Evolutionary conservation across 2,888 invertebrate species (phyloP).

Genomic region (Subacronicta megacephala): DNA sequence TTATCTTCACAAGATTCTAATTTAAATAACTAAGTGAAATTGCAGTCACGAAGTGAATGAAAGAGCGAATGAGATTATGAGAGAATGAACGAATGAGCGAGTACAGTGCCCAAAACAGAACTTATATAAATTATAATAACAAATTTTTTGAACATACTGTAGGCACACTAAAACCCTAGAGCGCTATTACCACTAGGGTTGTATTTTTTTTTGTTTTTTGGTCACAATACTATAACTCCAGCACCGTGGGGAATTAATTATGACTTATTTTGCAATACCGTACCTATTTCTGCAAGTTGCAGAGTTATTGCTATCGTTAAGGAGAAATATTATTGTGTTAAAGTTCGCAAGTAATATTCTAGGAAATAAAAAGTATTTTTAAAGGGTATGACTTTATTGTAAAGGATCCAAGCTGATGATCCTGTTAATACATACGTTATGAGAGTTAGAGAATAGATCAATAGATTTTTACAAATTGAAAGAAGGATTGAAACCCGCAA

Average conservation of each 20-base stretch:
- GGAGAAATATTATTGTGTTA: conserved; percentile 31
- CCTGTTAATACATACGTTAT: no score
- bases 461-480: no score
- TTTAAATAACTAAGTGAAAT: no score
- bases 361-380: conserved; percentile 16
- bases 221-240: conserved; percentile 47
- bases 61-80: no score
- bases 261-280: conserved; percentile 57
- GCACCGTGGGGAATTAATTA: conserved; percentile 58
- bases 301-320: conserved; percentile 48
- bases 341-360: conserved; percentile 30
- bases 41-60: no score
- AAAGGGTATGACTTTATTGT: conserved; percentile 6
- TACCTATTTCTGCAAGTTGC: conserved; percentile 42
- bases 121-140: not conserved
- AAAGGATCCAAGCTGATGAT: not conserved
- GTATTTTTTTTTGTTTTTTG: conserved; percentile 55
- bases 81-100: not conserved
- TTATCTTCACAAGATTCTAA: no score
- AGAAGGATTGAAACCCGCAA: no score
- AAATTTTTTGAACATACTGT: conserved; percentile 35
- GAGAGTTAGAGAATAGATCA: no score
- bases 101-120: not conserved
- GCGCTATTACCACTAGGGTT: conserved; percentile 50
- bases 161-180: conserved; percentile 35